These are phyloP conservation scores for Ophion obscuratus DNA, from an alignment of 2,888 invertebrate species.

Conservation along the genomic window DNA sequence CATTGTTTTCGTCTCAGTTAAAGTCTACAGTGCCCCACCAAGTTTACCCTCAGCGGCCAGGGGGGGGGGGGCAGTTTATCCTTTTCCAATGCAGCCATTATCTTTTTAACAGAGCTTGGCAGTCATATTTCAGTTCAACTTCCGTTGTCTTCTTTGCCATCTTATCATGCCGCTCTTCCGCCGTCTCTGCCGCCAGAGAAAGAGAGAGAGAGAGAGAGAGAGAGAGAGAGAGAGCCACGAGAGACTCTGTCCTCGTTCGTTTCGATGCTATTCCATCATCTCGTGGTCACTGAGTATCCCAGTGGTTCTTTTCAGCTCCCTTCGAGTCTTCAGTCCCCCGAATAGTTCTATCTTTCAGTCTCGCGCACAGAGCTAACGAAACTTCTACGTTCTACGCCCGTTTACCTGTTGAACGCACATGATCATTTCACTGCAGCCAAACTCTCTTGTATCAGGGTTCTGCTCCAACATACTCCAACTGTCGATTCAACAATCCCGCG, in stretches of 20 bases:
- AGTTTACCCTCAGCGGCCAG: neutral
- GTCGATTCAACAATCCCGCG: neutral
- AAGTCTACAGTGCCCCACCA: constrained; percentile 21
- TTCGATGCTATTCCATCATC: neutral
- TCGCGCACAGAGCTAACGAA: neutral
- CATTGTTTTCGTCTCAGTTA: constrained; percentile 28
- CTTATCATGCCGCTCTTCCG: constrained; percentile 15
- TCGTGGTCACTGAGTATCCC: neutral
- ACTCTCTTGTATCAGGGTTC: neutral
- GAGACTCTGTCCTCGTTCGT: neutral
- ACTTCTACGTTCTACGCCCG: constrained; percentile 9
- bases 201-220: too few species aligned
- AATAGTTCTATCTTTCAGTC: constrained; percentile 25
- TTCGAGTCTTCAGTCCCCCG: constrained; percentile 8
- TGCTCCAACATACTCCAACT: neutral
- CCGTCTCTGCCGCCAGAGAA: neutral
- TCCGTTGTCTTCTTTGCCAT: constrained; percentile 10
- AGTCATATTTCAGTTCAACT: constrained; percentile 1
- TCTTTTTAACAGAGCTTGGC: neutral
- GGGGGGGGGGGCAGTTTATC: neutral
- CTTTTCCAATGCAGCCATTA: neutral
- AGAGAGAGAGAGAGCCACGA: too few species aligned
- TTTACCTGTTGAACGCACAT: constrained; percentile 30
- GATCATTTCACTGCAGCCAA: neutral
- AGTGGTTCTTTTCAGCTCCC: constrained; percentile 11